Percentiles rank a stretch among this genome's conserved stretches.
Conservation (phyloP, 2,888 invertebrate species). For the Luperina nickerlii region DNA sequence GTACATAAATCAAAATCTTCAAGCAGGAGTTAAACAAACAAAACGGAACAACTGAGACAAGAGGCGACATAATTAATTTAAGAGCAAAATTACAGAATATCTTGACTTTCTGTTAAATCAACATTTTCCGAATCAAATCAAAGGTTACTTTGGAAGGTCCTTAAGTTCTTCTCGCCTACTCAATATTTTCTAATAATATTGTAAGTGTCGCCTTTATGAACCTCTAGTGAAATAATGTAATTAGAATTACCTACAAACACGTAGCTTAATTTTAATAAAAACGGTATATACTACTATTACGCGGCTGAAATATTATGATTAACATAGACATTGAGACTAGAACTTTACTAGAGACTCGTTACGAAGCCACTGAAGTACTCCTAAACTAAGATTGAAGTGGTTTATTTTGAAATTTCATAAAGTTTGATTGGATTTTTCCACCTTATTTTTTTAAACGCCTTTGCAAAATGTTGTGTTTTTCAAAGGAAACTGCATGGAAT, state of each 20-base stretch:
- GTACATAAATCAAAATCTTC: conserved; percentile 35
- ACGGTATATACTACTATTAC: conserved; percentile 5
- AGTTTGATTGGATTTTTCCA: conserved; percentile 51
- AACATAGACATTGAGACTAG: conserved; percentile 18
- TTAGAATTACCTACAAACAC: neutral
- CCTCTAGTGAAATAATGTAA: neutral
- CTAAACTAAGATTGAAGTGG: conserved; percentile 41
- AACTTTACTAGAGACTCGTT: conserved; percentile 37
- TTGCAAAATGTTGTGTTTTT: conserved; percentile 6
- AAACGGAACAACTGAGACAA: conserved; percentile 23
- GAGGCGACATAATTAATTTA: conserved; percentile 43
- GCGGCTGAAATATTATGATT: conserved; percentile 19
- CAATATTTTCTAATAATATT: conserved; percentile 32
- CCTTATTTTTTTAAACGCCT: neutral
- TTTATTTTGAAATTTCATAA: conserved; percentile 43
- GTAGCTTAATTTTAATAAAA: conserved; percentile 16
- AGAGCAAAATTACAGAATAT: conserved; percentile 25
- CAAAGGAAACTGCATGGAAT: conserved; percentile 5
- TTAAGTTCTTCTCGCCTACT: neutral
- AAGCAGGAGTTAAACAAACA: conserved; percentile 22
- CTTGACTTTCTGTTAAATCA: conserved; percentile 33
- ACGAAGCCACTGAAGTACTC: conserved; percentile 41
- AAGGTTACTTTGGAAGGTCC: conserved; percentile 16
- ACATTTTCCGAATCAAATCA: conserved; percentile 42
- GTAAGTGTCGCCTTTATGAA: neutral